These are phyloP conservation scores for Centropristis striata DNA, from an alignment of 2,113 vertebrate genomes.

Conservation along the genomic window DNA sequence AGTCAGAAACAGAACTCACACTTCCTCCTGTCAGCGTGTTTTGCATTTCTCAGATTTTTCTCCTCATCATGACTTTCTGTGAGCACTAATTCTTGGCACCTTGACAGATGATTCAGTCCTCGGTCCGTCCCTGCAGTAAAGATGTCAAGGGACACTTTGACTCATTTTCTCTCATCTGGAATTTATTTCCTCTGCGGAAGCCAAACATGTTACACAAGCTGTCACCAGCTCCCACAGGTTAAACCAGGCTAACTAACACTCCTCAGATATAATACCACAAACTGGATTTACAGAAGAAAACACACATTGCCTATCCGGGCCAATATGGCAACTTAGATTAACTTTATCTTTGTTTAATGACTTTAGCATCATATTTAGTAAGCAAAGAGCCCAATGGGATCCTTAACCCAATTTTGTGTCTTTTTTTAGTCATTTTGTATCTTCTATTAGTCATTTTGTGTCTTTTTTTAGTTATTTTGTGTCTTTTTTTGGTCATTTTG, in stretches of 20 bases:
- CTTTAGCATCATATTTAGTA: not conserved
- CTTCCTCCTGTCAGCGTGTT: conserved; percentile 23
- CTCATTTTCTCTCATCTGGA: not conserved
- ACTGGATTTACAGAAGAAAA: not conserved
- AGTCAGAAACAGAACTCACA: conserved; percentile 1
- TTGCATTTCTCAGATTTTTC: conserved; percentile 3
- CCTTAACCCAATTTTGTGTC: too few species aligned
- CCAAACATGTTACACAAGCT: conserved; percentile 5
- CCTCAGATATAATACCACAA: not conserved
- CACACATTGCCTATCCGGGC: not conserved
- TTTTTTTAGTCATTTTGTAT: too few species aligned
- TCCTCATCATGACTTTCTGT: conserved; percentile 17
- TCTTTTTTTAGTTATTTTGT: too few species aligned
- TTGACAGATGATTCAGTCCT: conserved; percentile 41
- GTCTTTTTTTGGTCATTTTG: too few species aligned
- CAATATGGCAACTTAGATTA: not conserved
- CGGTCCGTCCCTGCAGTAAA: conserved; percentile 6
- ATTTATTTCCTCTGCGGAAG: not conserved
- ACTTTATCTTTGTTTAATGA: not conserved
- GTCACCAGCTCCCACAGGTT: not conserved
- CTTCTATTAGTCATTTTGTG: too few species aligned
- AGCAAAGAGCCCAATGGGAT: not conserved
- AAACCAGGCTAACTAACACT: conserved; percentile 1
- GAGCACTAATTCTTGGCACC: conserved; percentile 18
- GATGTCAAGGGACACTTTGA: not conserved